These are phyloP conservation scores for Hypselothyrea guttata DNA, from an alignment of 2,888 invertebrate species.

Conservation along the genomic window DNA sequence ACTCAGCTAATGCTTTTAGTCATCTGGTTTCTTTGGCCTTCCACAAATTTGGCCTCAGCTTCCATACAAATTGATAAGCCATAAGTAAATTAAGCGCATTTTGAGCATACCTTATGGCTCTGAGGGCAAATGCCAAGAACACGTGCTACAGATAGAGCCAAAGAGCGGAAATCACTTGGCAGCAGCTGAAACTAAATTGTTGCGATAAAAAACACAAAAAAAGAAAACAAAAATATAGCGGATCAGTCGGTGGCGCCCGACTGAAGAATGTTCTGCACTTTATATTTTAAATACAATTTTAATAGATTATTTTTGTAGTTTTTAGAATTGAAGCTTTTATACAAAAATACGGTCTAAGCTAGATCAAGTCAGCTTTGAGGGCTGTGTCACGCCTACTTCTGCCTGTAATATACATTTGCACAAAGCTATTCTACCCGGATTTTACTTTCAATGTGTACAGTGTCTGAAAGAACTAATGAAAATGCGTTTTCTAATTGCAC, in stretches of 20 bases:
- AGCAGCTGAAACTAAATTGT: constrained; percentile 62
- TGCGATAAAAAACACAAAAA: constrained; percentile 77
- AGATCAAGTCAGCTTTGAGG: too few relatives aligned
- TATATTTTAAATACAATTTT: too few relatives aligned
- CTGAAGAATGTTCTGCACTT: too few relatives aligned
- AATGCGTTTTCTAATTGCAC: constrained; percentile 79
- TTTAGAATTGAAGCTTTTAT: too few relatives aligned
- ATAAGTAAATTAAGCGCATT: constrained; percentile 63
- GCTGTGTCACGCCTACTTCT: too few relatives aligned
- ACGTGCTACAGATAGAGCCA: not conserved
- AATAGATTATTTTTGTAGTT: too few relatives aligned
- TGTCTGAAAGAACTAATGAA: constrained; percentile 80
- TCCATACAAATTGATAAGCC: constrained; percentile 23
- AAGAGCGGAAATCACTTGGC: constrained; percentile 22
- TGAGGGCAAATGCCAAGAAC: constrained; percentile 15
- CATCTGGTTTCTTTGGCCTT: constrained; percentile 56
- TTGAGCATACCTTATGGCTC: constrained; percentile 44
- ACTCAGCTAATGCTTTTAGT: constrained; percentile 69
- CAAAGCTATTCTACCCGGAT: too few relatives aligned
- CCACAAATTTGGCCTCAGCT: not conserved
- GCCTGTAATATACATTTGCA: too few relatives aligned
- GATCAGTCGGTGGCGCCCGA: too few relatives aligned
- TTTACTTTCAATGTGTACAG: too few relatives aligned
- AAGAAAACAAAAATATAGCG: too few relatives aligned
- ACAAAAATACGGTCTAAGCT: too few relatives aligned